Conservation (phyloP, 2,888 invertebrate genomes). For the Tortricodes alternella region DNA sequence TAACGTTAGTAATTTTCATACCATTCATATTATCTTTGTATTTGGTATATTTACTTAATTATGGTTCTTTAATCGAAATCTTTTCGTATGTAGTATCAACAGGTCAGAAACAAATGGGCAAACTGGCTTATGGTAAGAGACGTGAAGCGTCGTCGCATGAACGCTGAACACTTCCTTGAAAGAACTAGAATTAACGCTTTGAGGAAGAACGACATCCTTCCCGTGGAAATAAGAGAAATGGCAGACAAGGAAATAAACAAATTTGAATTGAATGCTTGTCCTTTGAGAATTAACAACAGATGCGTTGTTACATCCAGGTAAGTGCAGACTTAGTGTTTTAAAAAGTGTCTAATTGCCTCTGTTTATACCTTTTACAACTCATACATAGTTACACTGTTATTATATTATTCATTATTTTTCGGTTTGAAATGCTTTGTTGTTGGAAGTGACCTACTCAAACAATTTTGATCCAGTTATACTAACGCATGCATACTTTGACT, state of each 20-base stretch:
- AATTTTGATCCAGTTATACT: too few relatives aligned
- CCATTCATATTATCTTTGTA: neutral
- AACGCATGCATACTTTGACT: too few relatives aligned
- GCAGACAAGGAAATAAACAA: conserved; percentile 89
- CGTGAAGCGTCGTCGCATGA: conserved; percentile 89
- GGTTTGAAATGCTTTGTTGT: too few relatives aligned
- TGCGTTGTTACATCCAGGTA: conserved; percentile 93
- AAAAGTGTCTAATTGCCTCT: neutral
- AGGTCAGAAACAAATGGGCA: conserved; percentile 89
- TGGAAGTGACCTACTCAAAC: too few relatives aligned
- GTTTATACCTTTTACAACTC: too few relatives aligned
- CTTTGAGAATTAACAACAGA: conserved; percentile 86
- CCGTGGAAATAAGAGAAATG: conserved; percentile 89
- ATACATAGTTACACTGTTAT: too few relatives aligned
- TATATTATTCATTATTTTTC: too few relatives aligned
- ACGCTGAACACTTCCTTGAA: conserved; percentile 88
- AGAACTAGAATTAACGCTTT: conserved; percentile 92
- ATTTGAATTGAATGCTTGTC: conserved; percentile 88
- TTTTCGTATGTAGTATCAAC: conserved; percentile 82
- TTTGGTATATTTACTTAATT: neutral
- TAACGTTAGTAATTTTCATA: conserved; percentile 53
- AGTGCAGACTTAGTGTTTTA: neutral
- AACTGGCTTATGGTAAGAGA: conserved; percentile 94
- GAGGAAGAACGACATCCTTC: conserved; percentile 93
- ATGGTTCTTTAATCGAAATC: too few relatives aligned